A percentile compares a stretch with the other conserved stretches of the same genome.
These are phyloP conservation scores for Amphimedon queenslandica DNA, from an alignment of 37 sponge, comb jelly and placozoan genomes.

Conservation along the genomic window DNA sequence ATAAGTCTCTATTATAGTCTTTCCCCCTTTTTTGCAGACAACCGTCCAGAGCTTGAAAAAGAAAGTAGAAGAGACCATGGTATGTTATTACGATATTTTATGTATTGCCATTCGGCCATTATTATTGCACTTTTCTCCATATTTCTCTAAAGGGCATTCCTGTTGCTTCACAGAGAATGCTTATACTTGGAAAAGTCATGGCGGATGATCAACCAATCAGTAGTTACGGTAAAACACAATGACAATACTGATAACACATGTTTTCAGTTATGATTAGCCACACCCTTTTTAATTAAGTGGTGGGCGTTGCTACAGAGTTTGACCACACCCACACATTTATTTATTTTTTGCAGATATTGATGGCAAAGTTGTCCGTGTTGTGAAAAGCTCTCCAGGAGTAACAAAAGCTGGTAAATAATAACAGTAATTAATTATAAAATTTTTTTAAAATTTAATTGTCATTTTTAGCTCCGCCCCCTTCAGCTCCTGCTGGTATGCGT, in stretches of 20 bases:
- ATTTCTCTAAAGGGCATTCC: constrained; percentile 25
- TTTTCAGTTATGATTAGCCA: no score
- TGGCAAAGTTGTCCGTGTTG: constrained; percentile 30
- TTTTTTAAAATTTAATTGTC: neutral
- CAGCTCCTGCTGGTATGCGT: neutral
- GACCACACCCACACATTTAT: neutral
- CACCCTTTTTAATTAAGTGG: neutral
- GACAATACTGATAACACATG: no score
- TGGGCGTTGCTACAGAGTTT: neutral
- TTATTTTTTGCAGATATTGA: constrained; percentile 17
- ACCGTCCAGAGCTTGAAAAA: constrained; percentile 35
- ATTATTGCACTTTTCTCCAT: neutral
- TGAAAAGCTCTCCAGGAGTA: constrained; percentile 30
- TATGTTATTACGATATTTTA: constrained; percentile 6
- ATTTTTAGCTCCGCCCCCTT: neutral
- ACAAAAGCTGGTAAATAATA: neutral
- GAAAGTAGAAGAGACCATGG: constrained; percentile 33
- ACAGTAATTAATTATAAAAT: neutral
- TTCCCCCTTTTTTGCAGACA: constrained; percentile 1
- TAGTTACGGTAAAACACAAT: constrained; percentile 28
- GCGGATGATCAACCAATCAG: constrained; percentile 29
- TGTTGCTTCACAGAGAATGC: constrained; percentile 27
- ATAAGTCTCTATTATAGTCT: neutral
- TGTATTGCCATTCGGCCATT: neutral
- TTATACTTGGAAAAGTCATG: constrained; percentile 49